Base-by-base conservation (phyloP, 2,113 vertebrate species). In the Rhinoptilus africanus region DNA sequence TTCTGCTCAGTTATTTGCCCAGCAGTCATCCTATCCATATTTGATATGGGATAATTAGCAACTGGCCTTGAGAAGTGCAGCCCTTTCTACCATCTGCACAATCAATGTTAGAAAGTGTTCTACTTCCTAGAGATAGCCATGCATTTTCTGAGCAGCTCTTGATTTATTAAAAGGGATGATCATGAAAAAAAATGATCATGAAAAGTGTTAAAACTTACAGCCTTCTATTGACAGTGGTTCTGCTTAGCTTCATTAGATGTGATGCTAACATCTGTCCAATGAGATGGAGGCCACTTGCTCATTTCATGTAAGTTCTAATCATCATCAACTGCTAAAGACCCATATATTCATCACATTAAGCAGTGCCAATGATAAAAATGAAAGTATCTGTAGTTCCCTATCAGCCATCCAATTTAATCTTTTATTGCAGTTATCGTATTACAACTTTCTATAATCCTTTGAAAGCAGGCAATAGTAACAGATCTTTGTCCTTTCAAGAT, bases 41-140 rank as follows among this genome's bases (percentile, higher is more conserved):
- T 95, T 97, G 91, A 93, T 93, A 86, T 27, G 39, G 37, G 88
- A 94, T 96, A 95, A 97, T 95, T 95, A 95, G 68, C 66, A 86
- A 75, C 82, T 43, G 92, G 85, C 89, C 86, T 94, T 90, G 85
- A 93, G 85, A 96, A 90, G 50, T 69, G 37, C 57, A 92, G 60
- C 47, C 73, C 60, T 94, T 92, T 76, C 54, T 79, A 71, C 92
- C 68, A 91, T 90, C 83, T 92, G 74, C 45, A 75, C 62, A 73
- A 84, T 95, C 87, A 93, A 79, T 82, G 73, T 59, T 89, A 59
- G 89, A 78, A 93, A 92, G 68, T 63, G 63, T 69, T 94, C 73
- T 39, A 8, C 76, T 85, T 95, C 89, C 91, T 54, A 54, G 67
- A 60, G 92, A 85, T 80, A 93, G 54, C 15, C 56, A 32, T 54